Evolutionary conservation across 2,888 invertebrate genomes (phyloP), one percentile per base, ranked within the genome.

Genomic region (Hoplodrina blanda): DNA sequence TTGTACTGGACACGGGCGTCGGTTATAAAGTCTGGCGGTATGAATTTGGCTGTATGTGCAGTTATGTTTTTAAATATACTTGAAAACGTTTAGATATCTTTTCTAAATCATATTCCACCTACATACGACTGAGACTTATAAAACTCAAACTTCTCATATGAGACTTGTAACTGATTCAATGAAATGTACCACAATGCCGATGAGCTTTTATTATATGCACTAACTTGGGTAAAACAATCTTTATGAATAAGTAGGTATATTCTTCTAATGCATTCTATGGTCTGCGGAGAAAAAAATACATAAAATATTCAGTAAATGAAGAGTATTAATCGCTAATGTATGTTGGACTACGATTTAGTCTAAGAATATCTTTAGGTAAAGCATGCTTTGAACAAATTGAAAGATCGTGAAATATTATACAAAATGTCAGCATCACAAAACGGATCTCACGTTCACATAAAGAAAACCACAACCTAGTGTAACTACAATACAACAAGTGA

Each of bases 1-100:
- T 85, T 78, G 72, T 78, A 59, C 63, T 75, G 80, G 74, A 80
- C 62, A 69, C 66, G 50, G 55, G 33, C 60, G 10, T 10, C 33
- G 25, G 33, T 73, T 60, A 64, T 44, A 44, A 70, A 30, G 41
- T 63, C 13, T n/a, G 30, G 20, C 30, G 10, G n/a, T 41, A 33
- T 33, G 25, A 53, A 4, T 13, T 44, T 25, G n/a, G 8, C 37
- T 64, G 5, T 46, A 54, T 70, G 11, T 13, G 4, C 17, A 59
- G 25, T 19, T 61, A 37, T 19, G 15, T 64, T 49, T 53, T 46
- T 0, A 10, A 44, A 46, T 61, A 13, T 44, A 37, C 13, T 61
- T 55, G 7, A 33, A 49, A 37, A 54, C 59, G 2, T 7, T 19
- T 30, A n/a, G 25, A 49, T 17, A 13, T 25, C 17, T 46, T 33